Evolutionary conservation across 1,140 invertebrate species (phyloP), one percentile per base, ranked within the genome.

Genomic region (Drosophila paulistorum): DNA sequence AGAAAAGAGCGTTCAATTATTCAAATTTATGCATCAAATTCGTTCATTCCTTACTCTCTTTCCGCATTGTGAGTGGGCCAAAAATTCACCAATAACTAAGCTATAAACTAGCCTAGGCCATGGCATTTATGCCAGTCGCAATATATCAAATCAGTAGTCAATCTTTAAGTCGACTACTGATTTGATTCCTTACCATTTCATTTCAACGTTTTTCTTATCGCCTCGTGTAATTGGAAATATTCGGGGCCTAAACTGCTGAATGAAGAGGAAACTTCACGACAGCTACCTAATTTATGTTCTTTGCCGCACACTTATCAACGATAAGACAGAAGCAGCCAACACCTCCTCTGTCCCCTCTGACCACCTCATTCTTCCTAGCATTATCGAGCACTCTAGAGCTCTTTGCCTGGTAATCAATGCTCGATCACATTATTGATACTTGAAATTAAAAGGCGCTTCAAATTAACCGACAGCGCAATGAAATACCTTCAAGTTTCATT

Each of bases 121-220:
- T 26, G 55, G 55, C 77, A 79, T 87, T 87, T 87, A 83, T 80
- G 71, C 63, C 26, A 51, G n/a, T 60, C 39, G 35, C 54, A 58
- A 42, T 11, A 17, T 64, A 42, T 48, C 54, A 58, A 83, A 87
- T 87, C 84, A 77, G 74, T 72, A 77, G 71, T 72, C 83, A 80
- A 87, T 87, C 84, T 83, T 59, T 59, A 51, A 51, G 57, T 59
- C 26, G 30, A 11, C 57, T 37, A 65, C 72, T 89, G 83, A 87
- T 87, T 80, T 67, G 69, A 87, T 86, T 87, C 61, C 74, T 82
- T 74, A 35, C 23, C 37, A 59, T 69, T 65, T 69, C 65, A 76
- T 75, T 75, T 75, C 1, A 7, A 42, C 35, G 48, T 20, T n/a
- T 13, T 62, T 58, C 51, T 59, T 82, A 81, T 82, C 80, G 66